These are phyloP conservation scores for Dendroctonus ponderosae DNA, from an alignment of 1,140 invertebrate species.

Conservation along the genomic window DNA sequence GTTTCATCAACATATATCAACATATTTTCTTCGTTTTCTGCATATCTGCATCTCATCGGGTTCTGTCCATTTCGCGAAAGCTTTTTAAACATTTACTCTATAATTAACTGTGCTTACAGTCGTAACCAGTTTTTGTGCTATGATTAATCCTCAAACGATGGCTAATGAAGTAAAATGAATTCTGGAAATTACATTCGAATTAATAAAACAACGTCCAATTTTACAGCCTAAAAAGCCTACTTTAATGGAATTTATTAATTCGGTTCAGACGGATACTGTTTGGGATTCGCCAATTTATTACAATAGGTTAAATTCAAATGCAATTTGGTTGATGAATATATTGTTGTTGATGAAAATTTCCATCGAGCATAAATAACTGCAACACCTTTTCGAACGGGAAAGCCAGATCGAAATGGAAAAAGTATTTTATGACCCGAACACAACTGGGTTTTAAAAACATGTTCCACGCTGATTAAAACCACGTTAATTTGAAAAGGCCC, in stretches of 20 bases:
- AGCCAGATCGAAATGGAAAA: too few relatives aligned
- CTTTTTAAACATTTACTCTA: too few relatives aligned
- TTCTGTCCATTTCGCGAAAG: too few relatives aligned
- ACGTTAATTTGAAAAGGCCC: too few relatives aligned
- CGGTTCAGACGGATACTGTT: slow-evolving; percentile 14
- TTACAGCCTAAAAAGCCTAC: background rate
- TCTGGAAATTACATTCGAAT: background rate
- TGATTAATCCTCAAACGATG: too few relatives aligned
- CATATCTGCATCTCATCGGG: background rate
- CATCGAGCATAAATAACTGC: slow-evolving; percentile 3
- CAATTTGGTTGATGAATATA: slow-evolving; percentile 20
- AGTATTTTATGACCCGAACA: too few relatives aligned
- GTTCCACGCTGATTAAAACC: too few relatives aligned
- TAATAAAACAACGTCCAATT: slow-evolving; percentile 7
- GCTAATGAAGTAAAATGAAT: too few relatives aligned
- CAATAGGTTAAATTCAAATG: slow-evolving; percentile 19
- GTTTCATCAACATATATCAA: slow-evolving; percentile 14
- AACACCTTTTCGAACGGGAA: background rate
- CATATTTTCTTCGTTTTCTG: slow-evolving; percentile 8
- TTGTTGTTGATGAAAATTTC: slow-evolving; percentile 21
- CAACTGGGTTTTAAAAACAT: too few relatives aligned
- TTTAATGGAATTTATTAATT: slow-evolving; percentile 20
- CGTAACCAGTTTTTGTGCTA: too few relatives aligned
- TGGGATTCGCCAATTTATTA: slow-evolving; percentile 14
- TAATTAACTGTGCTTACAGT: too few relatives aligned